These are phyloP conservation scores for Zaprionus capensis DNA, from an alignment of 1,140 invertebrate genomes.

Conservation along the genomic window DNA sequence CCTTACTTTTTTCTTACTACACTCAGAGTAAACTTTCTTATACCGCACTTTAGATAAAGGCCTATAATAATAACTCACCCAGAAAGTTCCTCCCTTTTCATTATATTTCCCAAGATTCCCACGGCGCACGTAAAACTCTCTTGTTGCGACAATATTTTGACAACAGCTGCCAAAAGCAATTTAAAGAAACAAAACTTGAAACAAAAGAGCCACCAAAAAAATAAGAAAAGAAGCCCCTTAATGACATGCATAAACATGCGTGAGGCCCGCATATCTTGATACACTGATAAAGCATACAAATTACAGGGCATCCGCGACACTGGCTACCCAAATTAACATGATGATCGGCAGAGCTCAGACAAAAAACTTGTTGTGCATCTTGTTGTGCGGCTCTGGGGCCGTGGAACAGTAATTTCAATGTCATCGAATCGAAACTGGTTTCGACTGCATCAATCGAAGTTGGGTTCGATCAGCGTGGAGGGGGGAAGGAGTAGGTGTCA, in stretches of 20 bases:
- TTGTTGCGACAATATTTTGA: constrained; percentile 40
- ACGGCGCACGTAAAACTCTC: background rate
- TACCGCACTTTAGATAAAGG: too few relatives aligned
- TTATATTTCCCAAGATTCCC: background rate
- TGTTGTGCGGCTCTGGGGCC: constrained; percentile 26
- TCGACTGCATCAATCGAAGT: constrained; percentile 18
- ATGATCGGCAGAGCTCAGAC: constrained; percentile 47
- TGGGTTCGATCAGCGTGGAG: background rate
- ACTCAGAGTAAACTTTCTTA: background rate
- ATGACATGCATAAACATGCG: constrained; percentile 68
- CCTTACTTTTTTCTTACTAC: background rate
- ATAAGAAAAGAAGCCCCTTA: constrained; percentile 26
- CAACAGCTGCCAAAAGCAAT: constrained; percentile 44
- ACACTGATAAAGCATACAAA: constrained; percentile 76
- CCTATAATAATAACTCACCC: background rate
- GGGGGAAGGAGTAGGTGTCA: constrained; percentile 53
- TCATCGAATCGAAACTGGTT: constrained; percentile 59
- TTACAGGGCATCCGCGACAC: constrained; percentile 51
- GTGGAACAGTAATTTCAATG: constrained; percentile 57
- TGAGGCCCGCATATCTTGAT: constrained; percentile 54
- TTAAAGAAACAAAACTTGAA: constrained; percentile 17
- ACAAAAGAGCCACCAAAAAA: constrained; percentile 25
- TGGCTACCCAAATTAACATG: constrained; percentile 59
- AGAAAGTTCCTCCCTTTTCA: background rate
- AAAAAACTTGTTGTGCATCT: constrained; percentile 70